Base-by-base conservation (phyloP, 2,888 invertebrate species). In the Eurytoma californica region DNA sequence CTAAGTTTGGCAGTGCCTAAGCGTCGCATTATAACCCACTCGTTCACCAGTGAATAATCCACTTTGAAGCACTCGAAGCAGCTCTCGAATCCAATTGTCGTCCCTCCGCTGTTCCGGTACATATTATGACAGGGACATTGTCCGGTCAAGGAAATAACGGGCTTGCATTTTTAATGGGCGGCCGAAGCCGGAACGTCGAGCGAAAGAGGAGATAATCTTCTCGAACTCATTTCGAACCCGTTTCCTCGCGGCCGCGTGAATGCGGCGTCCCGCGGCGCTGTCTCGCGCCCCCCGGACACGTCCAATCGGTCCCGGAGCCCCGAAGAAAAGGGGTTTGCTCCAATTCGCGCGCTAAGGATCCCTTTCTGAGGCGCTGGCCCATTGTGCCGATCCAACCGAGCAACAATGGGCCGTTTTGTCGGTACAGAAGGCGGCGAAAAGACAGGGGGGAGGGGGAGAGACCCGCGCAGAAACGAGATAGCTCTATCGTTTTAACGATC, bases 141-240 rank as follows among this genome's bases (percentile, higher is more conserved):
- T 87, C 82, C 82, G 68, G 14, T 81, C 84, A 86, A 84, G 85
- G 86, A 86, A 86, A 85, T 85, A 85, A 82, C 82, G 75, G 72
- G 55, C 79, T 75, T n/a, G 18, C 84, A 80, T 84, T 83, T 84
- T 86, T 83, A 85, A 86, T 85, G 86, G 84, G 81, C 83, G 81
- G 82, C 83, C 84, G 86, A 81, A 77, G 75, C 75, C 82, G 70
- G 80, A 81, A 72, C 82, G 82, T 5, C 55, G 55, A 55, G 55
- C 12, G 63, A 63, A 39, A 39, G 30, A 16, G 24, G 16, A 30
- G 83, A 83, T 84, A 82, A 84, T 83, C 83, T 82, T 39, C 55
- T 49, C 72, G 82, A 86, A 86, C 86, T 88, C 87, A 88, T 88
- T 88, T 84, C 82, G 84, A 87, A 88, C 88, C 85, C 87, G 88